Base-by-base conservation (phyloP, 2,888 invertebrate genomes). In the Thecophora atra region DNA sequence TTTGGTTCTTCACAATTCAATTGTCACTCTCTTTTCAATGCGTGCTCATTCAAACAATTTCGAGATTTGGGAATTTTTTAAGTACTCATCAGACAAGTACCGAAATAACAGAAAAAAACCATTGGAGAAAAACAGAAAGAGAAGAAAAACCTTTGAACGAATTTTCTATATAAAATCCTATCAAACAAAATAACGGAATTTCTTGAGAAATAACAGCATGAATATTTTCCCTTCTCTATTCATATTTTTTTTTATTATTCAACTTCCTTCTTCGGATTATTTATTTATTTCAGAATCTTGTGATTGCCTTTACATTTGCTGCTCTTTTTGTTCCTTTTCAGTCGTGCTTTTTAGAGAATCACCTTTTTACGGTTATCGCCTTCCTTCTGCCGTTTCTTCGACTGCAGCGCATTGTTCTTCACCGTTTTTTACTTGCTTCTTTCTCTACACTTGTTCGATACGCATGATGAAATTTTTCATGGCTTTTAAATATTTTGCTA, bases 381-480 rank as follows among this genome's bases (percentile, higher is more conserved):
- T 37, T 1, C 11, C 11, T 37, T 6, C 37, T 37, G 11, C 37
- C 37, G 37, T 37, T 37, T 8, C 11, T 37, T 37, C 5, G 4
- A 30, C 30, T 30, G 37, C 37, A 37, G 6, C 37, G 11, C 37
- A 11, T 24, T 47, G 17, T 21, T 47, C n/a, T 51, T 65, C 13
- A 26, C 17, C 21, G 30, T 52, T 47, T 13, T 37, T 51, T 13
- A 21, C 51, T 60, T 51, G 24, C n/a, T 60, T 64, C 17, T 54
- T 42, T 30, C 15, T 24, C 19, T n/a, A 28, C 69, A 56, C 63
- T 63, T 42, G 63, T 63, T 70, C 63, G n/a, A n/a, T n/a, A 70
- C 70, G 70, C 70, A 70, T 70, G 70, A 70, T 70, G 37, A 63
- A 70, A 51, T 37, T 63, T 70, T 70, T 52, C 63, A 70, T 63